A percentile compares a stretch with the other conserved stretches of the same genome.
Conservation (phyloP, 2,888 invertebrate species). For the Netelia melanura region DNA sequence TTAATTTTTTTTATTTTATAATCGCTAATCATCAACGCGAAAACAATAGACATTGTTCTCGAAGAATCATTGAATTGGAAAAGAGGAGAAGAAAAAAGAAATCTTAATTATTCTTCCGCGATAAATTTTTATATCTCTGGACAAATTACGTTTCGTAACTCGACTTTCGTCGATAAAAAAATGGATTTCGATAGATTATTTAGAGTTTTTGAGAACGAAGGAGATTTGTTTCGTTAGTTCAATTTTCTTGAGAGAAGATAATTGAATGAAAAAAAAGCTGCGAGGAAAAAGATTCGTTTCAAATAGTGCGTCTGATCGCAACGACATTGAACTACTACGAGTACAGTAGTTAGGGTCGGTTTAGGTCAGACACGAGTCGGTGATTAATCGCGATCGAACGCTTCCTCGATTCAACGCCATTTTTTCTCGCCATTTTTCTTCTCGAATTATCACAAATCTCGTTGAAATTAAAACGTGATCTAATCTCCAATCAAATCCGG, state of each 20-base stretch:
- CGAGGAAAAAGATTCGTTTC: constrained; percentile 22
- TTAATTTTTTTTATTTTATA: too few species aligned
- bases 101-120: too few species aligned
- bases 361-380: constrained; percentile 30
- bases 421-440: background rate
- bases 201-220: background rate
- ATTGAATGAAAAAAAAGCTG: background rate
- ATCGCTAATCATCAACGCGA: too few species aligned
- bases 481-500: too few species aligned
- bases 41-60: too few species aligned
- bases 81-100: too few species aligned
- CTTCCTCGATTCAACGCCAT: background rate
- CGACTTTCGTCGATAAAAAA: background rate
- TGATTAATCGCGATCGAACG: background rate
- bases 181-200: background rate
- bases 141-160: too few species aligned
- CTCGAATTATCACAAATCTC: background rate
- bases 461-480: background rate
- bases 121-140: too few species aligned
- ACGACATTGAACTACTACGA: constrained; percentile 42
- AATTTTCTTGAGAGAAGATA: background rate
- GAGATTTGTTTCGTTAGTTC: background rate
- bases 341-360: constrained; percentile 31
- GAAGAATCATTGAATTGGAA: too few species aligned
- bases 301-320: constrained; percentile 23